Conservation (phyloP, 2,113 vertebrate species). For the Pelusios castaneus region DNA sequence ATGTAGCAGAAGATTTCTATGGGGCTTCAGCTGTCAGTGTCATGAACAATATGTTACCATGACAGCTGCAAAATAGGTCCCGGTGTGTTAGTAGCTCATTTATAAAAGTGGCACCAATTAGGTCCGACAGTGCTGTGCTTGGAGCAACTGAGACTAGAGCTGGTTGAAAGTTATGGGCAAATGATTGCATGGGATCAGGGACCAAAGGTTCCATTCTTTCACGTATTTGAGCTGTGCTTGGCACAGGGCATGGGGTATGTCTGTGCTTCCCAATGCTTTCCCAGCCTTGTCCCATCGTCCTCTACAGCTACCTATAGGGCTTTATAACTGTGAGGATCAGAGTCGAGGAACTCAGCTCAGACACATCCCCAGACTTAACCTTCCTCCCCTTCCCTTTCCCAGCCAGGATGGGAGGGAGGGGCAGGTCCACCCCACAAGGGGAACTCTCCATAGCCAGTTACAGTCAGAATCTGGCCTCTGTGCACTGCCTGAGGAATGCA, state of each 20-base stretch:
- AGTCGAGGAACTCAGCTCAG: neutral
- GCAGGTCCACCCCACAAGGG: neutral
- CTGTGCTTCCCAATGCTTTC: neutral
- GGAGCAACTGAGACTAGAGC: neutral
- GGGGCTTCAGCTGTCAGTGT: neutral
- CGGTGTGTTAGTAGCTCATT: neutral
- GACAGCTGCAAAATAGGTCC: neutral
- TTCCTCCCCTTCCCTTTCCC: neutral
- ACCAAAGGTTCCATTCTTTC: neutral
- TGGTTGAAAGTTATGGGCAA: neutral
- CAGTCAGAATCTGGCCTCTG: neutral
- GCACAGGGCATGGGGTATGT: too few relatives aligned
- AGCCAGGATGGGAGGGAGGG: too few relatives aligned
- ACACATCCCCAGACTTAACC: neutral
- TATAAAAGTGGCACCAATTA: neutral
- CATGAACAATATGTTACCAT: neutral
- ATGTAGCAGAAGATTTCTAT: neutral
- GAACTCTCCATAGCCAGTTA: neutral
- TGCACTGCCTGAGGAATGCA: neutral
- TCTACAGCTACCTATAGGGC: neutral
- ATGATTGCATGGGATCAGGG: neutral
- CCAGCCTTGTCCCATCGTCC: neutral
- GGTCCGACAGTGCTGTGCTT: neutral
- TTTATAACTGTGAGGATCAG: neutral
- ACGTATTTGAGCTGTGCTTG: neutral